Base-by-base conservation (phyloP, 2,888 invertebrate species). In the Diarsia rubi region DNA sequence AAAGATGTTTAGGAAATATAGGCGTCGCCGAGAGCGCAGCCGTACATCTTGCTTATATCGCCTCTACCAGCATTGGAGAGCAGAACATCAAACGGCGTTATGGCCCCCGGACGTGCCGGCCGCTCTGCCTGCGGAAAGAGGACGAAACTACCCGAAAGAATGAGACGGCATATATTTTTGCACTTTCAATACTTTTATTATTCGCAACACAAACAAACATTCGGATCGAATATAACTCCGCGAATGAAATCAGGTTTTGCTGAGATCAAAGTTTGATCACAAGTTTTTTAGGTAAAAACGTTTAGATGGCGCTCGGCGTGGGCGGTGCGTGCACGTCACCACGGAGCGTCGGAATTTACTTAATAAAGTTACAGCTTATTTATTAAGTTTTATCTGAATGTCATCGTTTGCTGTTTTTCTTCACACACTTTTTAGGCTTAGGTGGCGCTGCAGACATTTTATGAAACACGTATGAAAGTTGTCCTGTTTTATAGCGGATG, bases 1-100 rank as follows among this genome's bases (percentile, higher is more conserved):
- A 96, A 95, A 96, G 96, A 96, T 96, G 96, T 96, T 96, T 95
- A 96, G 95, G 93, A 93, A 95, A 95, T 95, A 96, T 96, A 96
- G 96, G 95, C 96, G 96, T 94, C 95, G 92, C 96, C 95, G 94
- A 94, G 93, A 95, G 95, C 96, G 95, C 96, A 96, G 96, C 90
- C 96, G 96, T 96, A 95, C 95, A 95, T 95, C 96, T 96, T 93
- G 93, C 91, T 93, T 94, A 95, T 95, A 95, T 92, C 94, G 94
- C 86, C 95, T 93, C 94, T 74, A 90, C 95, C 93, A 95, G 96
- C 94, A 97, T 97, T 97, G 97, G 97, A 96, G 96, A 95, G 96
- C 95, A 96, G 96, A 96, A 92, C 96, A 97, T 97, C 97, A 97
- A 97, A 96, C 95, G 93, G 83, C 90, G 96, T 96, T 96, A 96